Evolutionary conservation across 2,113 vertebrate genomes (phyloP).

Genomic region (Clupea harengus): DNA sequence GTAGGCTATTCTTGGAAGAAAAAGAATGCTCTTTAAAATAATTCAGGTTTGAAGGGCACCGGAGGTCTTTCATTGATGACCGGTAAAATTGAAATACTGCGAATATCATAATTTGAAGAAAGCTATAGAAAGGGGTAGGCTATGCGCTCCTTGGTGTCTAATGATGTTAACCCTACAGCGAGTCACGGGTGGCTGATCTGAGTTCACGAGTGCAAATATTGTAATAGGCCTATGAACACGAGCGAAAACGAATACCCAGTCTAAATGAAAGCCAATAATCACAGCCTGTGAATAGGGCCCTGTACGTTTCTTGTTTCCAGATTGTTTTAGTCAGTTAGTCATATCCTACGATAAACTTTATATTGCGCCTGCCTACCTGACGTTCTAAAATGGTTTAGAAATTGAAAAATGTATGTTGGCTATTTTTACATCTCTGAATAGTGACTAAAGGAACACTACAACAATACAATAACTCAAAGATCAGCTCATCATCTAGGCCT

Average conservation of each 20-base stretch:
- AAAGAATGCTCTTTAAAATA: background rate
- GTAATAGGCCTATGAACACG: background rate
- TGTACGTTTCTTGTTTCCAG: background rate
- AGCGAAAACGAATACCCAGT: too few species aligned
- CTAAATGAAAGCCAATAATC: too few species aligned
- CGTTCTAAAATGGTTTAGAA: background rate
- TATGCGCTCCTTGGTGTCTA: background rate
- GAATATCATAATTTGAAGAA: background rate
- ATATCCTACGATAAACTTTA: background rate
- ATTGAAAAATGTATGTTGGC: background rate
- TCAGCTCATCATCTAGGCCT: too few species aligned
- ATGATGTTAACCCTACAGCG: background rate
- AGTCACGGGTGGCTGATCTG: background rate
- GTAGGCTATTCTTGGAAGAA: background rate
- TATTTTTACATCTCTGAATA: background rate
- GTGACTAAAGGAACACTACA: too few species aligned
- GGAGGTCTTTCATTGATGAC: background rate
- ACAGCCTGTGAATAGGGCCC: too few species aligned
- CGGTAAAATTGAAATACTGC: background rate
- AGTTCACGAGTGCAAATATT: background rate
- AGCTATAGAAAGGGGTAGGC: background rate
- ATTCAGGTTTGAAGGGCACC: background rate
- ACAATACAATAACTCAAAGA: too few species aligned
- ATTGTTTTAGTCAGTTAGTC: background rate
- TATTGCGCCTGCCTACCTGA: background rate